phyloP scores from a whole-genome alignment of 2,888 invertebrate species.

The Sesia apiformis region DNA sequence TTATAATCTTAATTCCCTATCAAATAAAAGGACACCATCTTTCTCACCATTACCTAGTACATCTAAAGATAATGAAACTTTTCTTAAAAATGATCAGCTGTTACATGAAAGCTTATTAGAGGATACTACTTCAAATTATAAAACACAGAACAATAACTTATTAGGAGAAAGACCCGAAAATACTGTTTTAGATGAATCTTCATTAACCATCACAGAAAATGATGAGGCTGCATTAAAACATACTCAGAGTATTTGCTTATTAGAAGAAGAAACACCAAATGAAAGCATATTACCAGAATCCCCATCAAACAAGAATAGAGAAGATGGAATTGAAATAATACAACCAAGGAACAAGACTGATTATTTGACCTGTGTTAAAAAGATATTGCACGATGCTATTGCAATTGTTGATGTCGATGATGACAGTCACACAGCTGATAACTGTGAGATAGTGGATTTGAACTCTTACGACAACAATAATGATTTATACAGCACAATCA shows the following conservation, averaged over 20 bases:
- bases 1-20: conserved; percentile 4
- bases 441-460: conserved; percentile 5
- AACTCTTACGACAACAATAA: too few relatives aligned
- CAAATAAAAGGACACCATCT: conserved; percentile 5
- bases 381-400: background rate
- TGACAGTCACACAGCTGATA: background rate
- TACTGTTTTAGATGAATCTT: too few relatives aligned
- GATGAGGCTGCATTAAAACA: too few relatives aligned
- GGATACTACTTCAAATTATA: conserved; percentile 3
- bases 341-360: conserved; percentile 13
- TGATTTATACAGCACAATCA: background rate
- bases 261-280: too few relatives aligned
- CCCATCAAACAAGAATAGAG: background rate
- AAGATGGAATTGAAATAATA: background rate
- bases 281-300: too few relatives aligned
- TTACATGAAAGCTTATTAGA: conserved; percentile 25
- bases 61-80: conserved; percentile 27
- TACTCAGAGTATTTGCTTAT: too few relatives aligned
- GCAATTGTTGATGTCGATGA: background rate
- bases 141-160: conserved; percentile 8
- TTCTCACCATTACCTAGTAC: conserved; percentile 43
- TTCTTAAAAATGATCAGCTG: conserved; percentile 30
- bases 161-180: conserved; percentile 13
- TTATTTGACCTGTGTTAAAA: background rate
- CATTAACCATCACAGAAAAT: too few relatives aligned